phyloP scores from a whole-genome alignment of 1,140 invertebrate genomes.

The Glossosoma conforme region DNA sequence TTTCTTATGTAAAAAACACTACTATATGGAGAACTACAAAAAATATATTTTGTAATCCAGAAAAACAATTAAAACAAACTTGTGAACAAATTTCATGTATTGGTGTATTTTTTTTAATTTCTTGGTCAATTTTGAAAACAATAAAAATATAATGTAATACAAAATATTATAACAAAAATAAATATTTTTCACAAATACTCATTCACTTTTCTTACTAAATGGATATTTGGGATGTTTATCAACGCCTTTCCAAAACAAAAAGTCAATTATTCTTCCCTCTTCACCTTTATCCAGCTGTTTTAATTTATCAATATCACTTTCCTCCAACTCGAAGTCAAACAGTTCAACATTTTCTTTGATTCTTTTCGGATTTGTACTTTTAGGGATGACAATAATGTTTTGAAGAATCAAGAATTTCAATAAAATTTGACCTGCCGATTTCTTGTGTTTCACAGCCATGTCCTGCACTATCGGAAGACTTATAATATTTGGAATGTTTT shows the following conservation, averaged over 20 bases:
- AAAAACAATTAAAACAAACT: too few relatives aligned
- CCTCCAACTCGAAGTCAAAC: conserved; percentile 57
- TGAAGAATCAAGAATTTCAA: conserved; percentile 51
- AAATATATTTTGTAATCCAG: too few relatives aligned
- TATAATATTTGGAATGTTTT: conserved; percentile 55
- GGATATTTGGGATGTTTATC: conserved; percentile 62
- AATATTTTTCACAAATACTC: too few relatives aligned
- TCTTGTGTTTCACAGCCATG: conserved; percentile 46
- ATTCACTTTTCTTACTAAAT: too few relatives aligned
- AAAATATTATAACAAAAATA: too few relatives aligned
- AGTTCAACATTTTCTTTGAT: conserved; percentile 57
- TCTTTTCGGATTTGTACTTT: conserved; percentile 48
- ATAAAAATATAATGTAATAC: too few relatives aligned
- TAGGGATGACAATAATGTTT: conserved; percentile 54
- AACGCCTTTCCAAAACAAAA: conserved; percentile 56
- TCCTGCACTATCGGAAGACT: conserved; percentile 47
- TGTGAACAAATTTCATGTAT: too few relatives aligned
- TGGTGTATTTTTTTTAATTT: too few relatives aligned
- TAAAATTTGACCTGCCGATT: conserved; percentile 54
- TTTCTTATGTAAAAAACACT: too few relatives aligned
- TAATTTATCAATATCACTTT: conserved; percentile 52
- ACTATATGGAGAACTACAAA: too few relatives aligned
- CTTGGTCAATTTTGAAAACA: too few relatives aligned
- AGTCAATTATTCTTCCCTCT: conserved; percentile 61
- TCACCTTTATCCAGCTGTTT: conserved; percentile 59